Evolutionary conservation across 2,113 vertebrate species (phyloP).

Genomic region (Pavo muticus): DNA sequence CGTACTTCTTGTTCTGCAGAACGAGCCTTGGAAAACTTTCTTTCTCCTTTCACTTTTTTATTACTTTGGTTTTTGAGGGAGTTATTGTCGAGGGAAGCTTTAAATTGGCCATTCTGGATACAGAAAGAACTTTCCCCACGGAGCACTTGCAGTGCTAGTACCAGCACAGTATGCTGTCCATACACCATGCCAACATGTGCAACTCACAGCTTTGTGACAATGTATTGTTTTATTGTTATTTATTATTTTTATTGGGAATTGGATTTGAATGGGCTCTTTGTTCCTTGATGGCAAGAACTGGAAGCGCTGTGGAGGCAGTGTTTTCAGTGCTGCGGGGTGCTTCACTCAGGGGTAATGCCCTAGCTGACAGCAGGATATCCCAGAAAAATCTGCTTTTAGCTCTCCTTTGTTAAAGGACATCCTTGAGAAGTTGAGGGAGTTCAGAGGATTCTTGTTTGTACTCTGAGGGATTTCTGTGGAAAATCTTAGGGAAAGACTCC

Average conservation of each 20-base stretch:
- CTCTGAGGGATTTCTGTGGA: not conserved
- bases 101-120: not conserved
- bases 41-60: not conserved
- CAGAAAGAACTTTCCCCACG: not conserved
- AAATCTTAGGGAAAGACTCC: slow-evolving; percentile 5
- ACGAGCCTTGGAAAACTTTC: not conserved
- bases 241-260: slow-evolving; percentile 1
- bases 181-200: not conserved
- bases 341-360: not conserved
- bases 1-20: not conserved
- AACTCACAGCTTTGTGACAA: not conserved
- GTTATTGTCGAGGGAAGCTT: not conserved
- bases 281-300: not conserved
- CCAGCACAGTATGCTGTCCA: not conserved
- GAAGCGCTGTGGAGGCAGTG: not conserved
- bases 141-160: not conserved
- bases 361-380: not conserved
- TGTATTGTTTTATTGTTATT: not conserved
- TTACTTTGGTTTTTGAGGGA: not conserved
- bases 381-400: not conserved
- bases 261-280: slow-evolving; percentile 16
- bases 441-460: not conserved
- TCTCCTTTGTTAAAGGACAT: not conserved
- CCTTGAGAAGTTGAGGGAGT: not conserved
- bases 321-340: not conserved